Percentiles rank a stretch among this genome's conserved stretches.
These are phyloP conservation scores for Venustoraphidia nigricollis DNA, from an alignment of 2,888 invertebrate species.

Conservation along the genomic window DNA sequence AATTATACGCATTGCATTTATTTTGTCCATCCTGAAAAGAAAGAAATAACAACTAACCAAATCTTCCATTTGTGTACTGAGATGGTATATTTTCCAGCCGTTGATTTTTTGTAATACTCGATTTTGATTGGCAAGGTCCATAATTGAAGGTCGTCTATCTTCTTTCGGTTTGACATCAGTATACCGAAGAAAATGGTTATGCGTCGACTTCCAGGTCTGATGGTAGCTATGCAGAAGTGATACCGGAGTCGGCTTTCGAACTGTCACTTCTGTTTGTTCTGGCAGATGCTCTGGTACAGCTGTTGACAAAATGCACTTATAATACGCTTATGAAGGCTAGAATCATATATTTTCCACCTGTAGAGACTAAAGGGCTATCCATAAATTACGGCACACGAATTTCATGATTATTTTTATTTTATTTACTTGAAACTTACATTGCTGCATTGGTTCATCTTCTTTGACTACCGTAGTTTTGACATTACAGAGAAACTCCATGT, in stretches of 20 bases:
- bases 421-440: slow-evolving; percentile 10
- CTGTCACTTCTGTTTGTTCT: slow-evolving; percentile 17
- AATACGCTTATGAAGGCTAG: too few species aligned
- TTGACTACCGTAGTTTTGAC: slow-evolving; percentile 25
- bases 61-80: slow-evolving; percentile 87
- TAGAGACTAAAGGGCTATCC: too few species aligned
- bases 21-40: too few species aligned
- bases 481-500: slow-evolving; percentile 45
- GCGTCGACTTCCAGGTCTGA: slow-evolving; percentile 53
- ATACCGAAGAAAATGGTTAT: slow-evolving; percentile 58
- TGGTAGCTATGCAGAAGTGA: slow-evolving; percentile 46
- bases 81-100: slow-evolving; percentile 90
- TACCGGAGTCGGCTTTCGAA: slow-evolving; percentile 26
- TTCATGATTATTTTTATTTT: too few species aligned
- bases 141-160: slow-evolving; percentile 70
- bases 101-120: slow-evolving; percentile 76
- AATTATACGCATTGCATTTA: not conserved
- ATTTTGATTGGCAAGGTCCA: slow-evolving; percentile 78
- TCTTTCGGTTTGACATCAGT: slow-evolving; percentile 79
- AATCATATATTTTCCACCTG: too few species aligned
- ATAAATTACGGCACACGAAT: too few species aligned
- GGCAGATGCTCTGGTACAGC: slow-evolving; percentile 1
- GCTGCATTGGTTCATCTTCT: slow-evolving; percentile 27
- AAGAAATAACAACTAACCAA: slow-evolving; percentile 39
- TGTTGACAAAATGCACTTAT: not conserved